Evolutionary conservation across 2,797 vertebrate species (phyloP).

Genomic region (Neostethus bicornis): DNA sequence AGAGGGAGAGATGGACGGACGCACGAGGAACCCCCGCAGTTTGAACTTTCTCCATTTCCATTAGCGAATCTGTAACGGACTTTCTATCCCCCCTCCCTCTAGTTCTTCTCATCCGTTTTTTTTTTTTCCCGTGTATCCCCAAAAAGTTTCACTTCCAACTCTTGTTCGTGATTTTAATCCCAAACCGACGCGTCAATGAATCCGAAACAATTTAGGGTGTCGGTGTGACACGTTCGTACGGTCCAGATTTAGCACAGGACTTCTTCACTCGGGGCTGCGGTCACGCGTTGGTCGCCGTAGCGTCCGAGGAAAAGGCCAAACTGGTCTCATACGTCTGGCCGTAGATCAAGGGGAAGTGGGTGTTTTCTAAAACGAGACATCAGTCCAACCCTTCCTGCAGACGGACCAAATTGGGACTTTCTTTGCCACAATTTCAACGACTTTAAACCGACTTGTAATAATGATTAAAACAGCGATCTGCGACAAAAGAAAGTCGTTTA

Average conservation of each 20-base stretch:
- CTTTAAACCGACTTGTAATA: constrained; percentile 48
- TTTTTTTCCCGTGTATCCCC: no score
- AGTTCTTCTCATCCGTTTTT: no score
- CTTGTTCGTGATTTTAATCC: no score
- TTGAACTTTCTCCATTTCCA: constrained; percentile 45
- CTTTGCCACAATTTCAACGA: constrained; percentile 59
- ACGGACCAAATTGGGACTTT: constrained; percentile 44
- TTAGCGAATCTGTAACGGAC: constrained; percentile 54
- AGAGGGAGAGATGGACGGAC: constrained; percentile 38
- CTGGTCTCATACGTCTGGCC: constrained; percentile 63
- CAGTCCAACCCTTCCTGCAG: constrained; percentile 79
- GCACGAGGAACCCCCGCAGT: constrained; percentile 37
- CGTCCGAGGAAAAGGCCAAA: constrained; percentile 55
- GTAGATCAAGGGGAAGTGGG: constrained; percentile 70
- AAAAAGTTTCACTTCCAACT: no score
- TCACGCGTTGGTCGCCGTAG: constrained; percentile 36
- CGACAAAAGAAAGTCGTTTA: no score
- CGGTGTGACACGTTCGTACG: constrained; percentile 41
- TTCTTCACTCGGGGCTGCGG: constrained; percentile 6
- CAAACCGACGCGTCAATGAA: no score
- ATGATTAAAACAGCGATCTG: no score
- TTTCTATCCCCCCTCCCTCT: constrained; percentile 53
- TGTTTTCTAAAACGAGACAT: constrained; percentile 77
- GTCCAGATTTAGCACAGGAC: constrained; percentile 45
- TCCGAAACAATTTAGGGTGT: no score